Base-by-base conservation (phyloP, 2,888 invertebrate genomes). In the Eristalis pertinax region DNA sequence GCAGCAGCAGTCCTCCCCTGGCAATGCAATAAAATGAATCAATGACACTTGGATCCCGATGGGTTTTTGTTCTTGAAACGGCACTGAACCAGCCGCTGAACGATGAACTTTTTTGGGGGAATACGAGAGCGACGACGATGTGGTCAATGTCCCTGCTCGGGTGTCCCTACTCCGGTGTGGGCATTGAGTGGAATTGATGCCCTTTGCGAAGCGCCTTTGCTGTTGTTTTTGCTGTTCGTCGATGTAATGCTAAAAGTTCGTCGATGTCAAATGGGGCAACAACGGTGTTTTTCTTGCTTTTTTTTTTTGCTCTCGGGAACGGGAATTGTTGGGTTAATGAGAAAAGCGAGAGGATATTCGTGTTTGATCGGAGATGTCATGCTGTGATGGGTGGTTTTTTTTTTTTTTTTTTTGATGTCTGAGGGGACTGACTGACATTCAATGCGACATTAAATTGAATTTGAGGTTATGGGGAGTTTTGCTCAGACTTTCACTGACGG, bases 1-100 rank as follows among this genome's bases (percentile, higher is more conserved):
- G 26, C 58, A 26, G 19, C 26, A 26, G 26, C n/a, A n/a, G n/a
- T n/a, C n/a, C n/a, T n/a, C n/a, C 5, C 38, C 35, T 8, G 69
- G 70, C 15, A 26, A 2, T 73, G 79, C 67, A 73, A 79, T 79
- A 60, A 62, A 24, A 67, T 43, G 72, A 67, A 70, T 78, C 72
- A 74, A 74, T 62, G 73, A 68, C 73, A 63, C 50, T 80, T 68
- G 67, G 63, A 15, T n/a, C 2, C 7, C 43, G 43, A 50, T 15
- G 4, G 15, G n/a, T n/a, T 7, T 15, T n/a, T 7, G 41, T 2
- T 41, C 41, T 13, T 3, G 15, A 1, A n/a, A 19, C 8, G 50
- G 19, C 19, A 7, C 50, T 19, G n/a, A 4, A n/a, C 50, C n/a
- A 15, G 50, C 50, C 7, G n/a, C 32, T 32, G 32, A 32, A 7